phyloP scores from a whole-genome alignment of 2,888 invertebrate genomes.

The Caenorhabditis sp. region DNA sequence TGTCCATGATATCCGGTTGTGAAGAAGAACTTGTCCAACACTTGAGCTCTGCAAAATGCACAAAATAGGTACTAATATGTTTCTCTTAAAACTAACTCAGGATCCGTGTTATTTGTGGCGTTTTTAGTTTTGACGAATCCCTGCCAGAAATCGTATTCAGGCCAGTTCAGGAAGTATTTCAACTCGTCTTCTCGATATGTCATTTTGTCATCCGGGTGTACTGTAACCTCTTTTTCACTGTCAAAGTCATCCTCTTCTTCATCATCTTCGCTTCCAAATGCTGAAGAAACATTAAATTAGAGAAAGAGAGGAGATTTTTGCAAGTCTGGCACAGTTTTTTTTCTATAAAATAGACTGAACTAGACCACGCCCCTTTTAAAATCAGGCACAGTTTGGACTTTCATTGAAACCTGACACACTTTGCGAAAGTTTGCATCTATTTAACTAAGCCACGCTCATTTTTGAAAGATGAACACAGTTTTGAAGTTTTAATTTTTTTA shows the following conservation, averaged over 20 bases:
- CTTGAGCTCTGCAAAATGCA: conserved; percentile 39
- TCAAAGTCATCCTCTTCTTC: conserved; percentile 48
- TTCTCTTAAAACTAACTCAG: conserved; percentile 26
- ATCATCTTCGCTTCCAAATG: conserved; percentile 39
- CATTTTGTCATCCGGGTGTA: conserved; percentile 32
- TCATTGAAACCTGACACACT: too few relatives aligned
- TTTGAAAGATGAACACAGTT: too few relatives aligned
- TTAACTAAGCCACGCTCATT: too few relatives aligned
- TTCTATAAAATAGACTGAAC: too few relatives aligned
- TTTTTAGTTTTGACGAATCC: conserved; percentile 65
- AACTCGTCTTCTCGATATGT: conserved; percentile 61
- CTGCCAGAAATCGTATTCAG: conserved; percentile 68
- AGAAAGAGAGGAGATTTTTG: too few relatives aligned
- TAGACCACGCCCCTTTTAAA: too few relatives aligned
- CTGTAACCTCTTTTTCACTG: conserved; percentile 39
- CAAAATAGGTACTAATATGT: too few relatives aligned
- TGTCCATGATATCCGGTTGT: conserved; percentile 68
- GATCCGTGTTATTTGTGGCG: conserved; percentile 52
- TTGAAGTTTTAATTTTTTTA: too few relatives aligned
- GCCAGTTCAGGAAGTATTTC: conserved; percentile 65
- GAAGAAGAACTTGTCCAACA: conserved; percentile 67
- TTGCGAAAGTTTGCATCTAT: too few relatives aligned
- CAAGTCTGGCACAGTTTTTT: too few relatives aligned
- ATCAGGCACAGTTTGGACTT: too few relatives aligned
- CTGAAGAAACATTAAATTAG: conserved; percentile 13